Percentiles rank a stretch among this genome's conserved stretches.
Conservation (phyloP, 2,113 vertebrate genomes). For the Silurus glanis region DNA sequence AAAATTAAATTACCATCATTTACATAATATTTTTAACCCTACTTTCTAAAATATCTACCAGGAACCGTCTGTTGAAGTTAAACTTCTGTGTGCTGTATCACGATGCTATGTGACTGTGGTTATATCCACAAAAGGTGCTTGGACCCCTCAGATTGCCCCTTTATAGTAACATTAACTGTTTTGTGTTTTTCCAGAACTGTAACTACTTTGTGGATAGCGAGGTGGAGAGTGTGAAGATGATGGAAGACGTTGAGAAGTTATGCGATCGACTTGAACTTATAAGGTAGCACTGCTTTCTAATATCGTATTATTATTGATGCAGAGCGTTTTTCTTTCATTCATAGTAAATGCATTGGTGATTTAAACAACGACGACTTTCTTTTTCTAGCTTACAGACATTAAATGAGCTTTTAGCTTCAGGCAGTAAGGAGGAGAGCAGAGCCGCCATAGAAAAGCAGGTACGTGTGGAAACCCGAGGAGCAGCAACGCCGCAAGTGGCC, state of each 20-base stretch:
- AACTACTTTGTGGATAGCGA: slow-evolving; percentile 94
- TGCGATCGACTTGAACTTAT: slow-evolving; percentile 92
- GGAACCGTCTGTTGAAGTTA: background rate
- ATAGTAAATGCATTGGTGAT: too few relatives aligned
- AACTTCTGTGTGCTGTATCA: background rate
- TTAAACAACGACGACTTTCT: background rate
- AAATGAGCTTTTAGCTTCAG: slow-evolving; percentile 86
- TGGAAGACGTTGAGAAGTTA: slow-evolving; percentile 98
- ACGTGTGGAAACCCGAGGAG: slow-evolving; percentile 22
- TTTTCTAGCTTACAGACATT: slow-evolving; percentile 86
- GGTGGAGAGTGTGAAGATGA: slow-evolving; percentile 91
- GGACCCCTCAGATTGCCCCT: background rate
- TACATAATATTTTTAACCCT: background rate
- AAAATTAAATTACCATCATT: background rate
- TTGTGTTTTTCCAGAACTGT: slow-evolving; percentile 79
- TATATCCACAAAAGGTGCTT: background rate
- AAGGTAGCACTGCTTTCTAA: slow-evolving; percentile 71
- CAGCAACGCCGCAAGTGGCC: background rate
- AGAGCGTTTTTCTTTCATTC: background rate
- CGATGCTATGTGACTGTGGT: background rate
- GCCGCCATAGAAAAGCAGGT: slow-evolving; percentile 92
- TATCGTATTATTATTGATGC: background rate
- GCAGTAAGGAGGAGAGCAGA: slow-evolving; percentile 87
- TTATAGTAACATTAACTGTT: background rate
- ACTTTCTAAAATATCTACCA: background rate